Evolutionary conservation across 1,140 invertebrate species (phyloP), one percentile per base, ranked within the genome.

Genomic region (Caenorhabditis brenneri): DNA sequence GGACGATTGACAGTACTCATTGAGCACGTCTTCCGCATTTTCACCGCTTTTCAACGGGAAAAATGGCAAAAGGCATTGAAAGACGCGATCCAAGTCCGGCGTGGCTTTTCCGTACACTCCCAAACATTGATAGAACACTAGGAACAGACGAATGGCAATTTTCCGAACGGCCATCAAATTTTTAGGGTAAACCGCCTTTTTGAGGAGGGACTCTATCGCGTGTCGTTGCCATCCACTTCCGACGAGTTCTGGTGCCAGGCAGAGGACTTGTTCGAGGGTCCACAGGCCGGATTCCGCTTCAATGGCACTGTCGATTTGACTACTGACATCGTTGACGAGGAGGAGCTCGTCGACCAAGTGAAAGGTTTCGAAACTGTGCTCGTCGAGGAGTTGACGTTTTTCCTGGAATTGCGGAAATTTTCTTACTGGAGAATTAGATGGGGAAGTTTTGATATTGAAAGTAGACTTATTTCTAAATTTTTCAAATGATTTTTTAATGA

Each of bases 191-290:
- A 90, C 87, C 15, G 86, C 87, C 55, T 87, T 88, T 78, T 88
- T 91, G n/a, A 90, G 83, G 6, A 87, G 79, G 22, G 79, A 86
- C 78, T 91, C 89, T 39, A 90, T 90, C 24, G 88, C 89, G 79
- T 90, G 87, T n/a, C 85, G 69, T 60, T 90, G 89, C 89, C 89
- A 90, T n/a, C 87, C 88, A 69, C 85, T 89, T 39, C 88, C 89
- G 22, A 90, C 88, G 5, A 91, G 60, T 60, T 90, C 90, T 12
- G 89, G 89, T 2, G 88, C 87, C 48, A 84, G 78, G 58, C 88
- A 89, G 24, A 90, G 81, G 1, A 90, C 81, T 80, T 90, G 88
- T 81, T 90, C 89, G 27, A 90, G 84, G n/a, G 88, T 88, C 88
- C 88, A 90, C 6, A 90, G 81, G 6, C 90, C 90, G 4, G 82